These are phyloP conservation scores for Thecocarcelia acutangulata DNA, from an alignment of 2,888 invertebrate species.

Conservation along the genomic window DNA sequence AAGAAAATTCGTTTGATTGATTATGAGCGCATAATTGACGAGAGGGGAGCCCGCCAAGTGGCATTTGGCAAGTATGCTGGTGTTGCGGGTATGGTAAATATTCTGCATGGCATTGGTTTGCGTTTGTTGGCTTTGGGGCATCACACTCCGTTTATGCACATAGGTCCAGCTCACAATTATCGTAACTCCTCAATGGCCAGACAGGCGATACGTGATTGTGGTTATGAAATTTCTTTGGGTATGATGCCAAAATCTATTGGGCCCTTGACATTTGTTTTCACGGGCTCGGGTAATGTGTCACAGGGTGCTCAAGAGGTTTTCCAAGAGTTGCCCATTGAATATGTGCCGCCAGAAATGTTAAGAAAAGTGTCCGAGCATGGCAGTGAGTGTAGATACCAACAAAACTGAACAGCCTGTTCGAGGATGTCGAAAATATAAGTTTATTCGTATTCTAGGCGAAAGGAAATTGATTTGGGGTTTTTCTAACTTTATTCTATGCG, in stretches of 20 bases:
- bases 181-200: conserved; percentile 98
- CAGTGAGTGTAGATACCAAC: conserved; percentile 84
- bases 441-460: too few relatives aligned
- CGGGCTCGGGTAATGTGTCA: conserved; percentile 98
- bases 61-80: conserved; percentile 99
- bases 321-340: conserved; percentile 98
- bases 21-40: conserved; percentile 97
- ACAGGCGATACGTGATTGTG: conserved; percentile 98
- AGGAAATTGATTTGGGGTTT: too few relatives aligned
- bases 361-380: conserved; percentile 98
- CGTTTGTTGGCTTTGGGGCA: conserved; percentile 95
- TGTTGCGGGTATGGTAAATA: conserved; percentile 99
- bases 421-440: too few relatives aligned
- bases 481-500: too few relatives aligned
- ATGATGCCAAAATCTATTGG: conserved; percentile 99
- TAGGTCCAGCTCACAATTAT: conserved; percentile 99
- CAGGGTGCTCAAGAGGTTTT: conserved; percentile 96
- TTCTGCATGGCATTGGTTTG: conserved; percentile 97
- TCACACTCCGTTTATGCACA: conserved; percentile 99
- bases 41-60: conserved; percentile 93
- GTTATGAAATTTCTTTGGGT: conserved; percentile 97
- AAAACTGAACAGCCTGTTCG: too few relatives aligned
- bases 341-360: conserved; percentile 96
- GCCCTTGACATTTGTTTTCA: conserved; percentile 98
- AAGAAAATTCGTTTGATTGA: conserved; percentile 98